Evolutionary conservation across 2,888 invertebrate genomes (phyloP), one percentile per base, ranked within the genome.

Genomic region (Pedicia rivosa): DNA sequence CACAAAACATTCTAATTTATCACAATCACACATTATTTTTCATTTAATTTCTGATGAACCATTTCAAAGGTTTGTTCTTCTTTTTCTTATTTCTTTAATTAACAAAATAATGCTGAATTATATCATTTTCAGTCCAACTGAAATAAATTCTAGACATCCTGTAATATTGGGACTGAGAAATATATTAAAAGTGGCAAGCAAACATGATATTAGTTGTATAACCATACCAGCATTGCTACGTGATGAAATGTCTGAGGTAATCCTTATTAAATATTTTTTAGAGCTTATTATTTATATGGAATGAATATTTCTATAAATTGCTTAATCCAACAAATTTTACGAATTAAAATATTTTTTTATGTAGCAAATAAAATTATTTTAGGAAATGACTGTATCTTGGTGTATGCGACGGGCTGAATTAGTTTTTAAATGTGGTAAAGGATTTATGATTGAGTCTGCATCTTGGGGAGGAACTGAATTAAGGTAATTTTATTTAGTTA

Each of bases 361-460:
- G 24, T 22, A 28, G 24, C 34, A 49, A 51, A n/a, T 50, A 81
- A 78, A n/a, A n/a, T n/a, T n/a, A n/a, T n/a, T n/a, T n/a, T n/a
- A n/a, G n/a, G 86, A 87, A 55, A 87, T 92, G 88, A 95, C 94
- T 0, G 80, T 91, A 36, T 76, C 81, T 24, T 98, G 97, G 97
- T 97, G 95, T 62, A 72, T 84, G 53, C 83, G 90, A 50, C 68
- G 97, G 50, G 95, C 97, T 2, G 98, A 98, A 64, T 67, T 98
- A 44, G 84, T 98, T 40, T 90, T 95, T 54, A 98, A 99, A 64
- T 99, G 98, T 64, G 87, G 94, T 36, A 99, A 98, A 66, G 98
- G 98, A 3, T 98, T 97, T 63, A 87, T 98, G 86, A 91, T 99
- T 61, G 98, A 98, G 68, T 88, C 91, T 70, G 82, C 86, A 7